phyloP scores from a whole-genome alignment of 2,888 invertebrate species.

The Acleris holmiana region DNA sequence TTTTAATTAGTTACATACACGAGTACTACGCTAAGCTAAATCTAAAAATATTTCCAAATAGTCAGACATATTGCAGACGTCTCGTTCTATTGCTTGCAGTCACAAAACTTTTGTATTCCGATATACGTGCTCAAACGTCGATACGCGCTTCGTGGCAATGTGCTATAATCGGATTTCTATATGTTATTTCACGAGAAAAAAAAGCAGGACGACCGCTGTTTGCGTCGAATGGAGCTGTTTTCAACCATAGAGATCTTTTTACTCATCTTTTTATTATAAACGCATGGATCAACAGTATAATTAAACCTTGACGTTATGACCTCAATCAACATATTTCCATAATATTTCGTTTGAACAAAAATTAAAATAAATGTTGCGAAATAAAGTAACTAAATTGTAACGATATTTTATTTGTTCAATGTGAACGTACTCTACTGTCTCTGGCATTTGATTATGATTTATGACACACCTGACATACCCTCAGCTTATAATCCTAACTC shows the following conservation, averaged over 20 bases:
- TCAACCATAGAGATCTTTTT: constrained; percentile 32
- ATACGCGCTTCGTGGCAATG: constrained; percentile 56
- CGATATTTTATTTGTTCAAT: too few species aligned
- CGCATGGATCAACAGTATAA: constrained; percentile 2
- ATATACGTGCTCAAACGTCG: constrained; percentile 59
- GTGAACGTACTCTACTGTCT: too few species aligned
- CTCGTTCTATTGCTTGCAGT: constrained; percentile 67
- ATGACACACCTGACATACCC: too few species aligned
- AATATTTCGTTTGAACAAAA: not conserved
- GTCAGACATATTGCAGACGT: constrained; percentile 85
- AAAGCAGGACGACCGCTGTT: constrained; percentile 42
- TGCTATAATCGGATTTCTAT: constrained; percentile 51
- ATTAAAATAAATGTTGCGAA: not conserved
- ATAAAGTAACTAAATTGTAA: too few species aligned
- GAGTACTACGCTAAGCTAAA: constrained; percentile 60
- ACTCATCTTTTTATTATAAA: constrained; percentile 11
- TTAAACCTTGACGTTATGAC: not conserved
- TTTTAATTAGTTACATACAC: constrained; percentile 56
- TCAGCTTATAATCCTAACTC: too few species aligned
- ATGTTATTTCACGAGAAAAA: constrained; percentile 44
- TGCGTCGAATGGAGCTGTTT: constrained; percentile 60
- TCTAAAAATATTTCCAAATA: constrained; percentile 84
- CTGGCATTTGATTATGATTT: too few species aligned
- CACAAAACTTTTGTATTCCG: constrained; percentile 67
- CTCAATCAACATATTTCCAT: not conserved